Conservation (phyloP, 2,888 invertebrate genomes). For the Phoenoteleia sp. region DNA sequence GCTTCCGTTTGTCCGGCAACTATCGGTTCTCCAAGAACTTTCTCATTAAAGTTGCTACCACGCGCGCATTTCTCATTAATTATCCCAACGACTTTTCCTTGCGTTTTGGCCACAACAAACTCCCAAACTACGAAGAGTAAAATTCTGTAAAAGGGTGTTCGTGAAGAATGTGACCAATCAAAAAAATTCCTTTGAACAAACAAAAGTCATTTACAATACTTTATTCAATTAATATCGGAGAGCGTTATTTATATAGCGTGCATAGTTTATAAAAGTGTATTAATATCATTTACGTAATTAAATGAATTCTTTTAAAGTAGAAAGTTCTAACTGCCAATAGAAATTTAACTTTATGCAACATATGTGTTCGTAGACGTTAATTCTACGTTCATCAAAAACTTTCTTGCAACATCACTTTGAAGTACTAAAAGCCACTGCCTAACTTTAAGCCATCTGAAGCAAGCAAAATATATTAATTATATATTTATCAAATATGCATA, state of each 20-base stretch:
- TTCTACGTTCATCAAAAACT: slow-evolving; percentile 54
- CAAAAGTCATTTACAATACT: too few species aligned
- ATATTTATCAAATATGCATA: background rate
- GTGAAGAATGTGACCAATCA: background rate
- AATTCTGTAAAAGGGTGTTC: background rate
- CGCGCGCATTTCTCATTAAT: slow-evolving; percentile 32
- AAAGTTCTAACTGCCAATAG: slow-evolving; percentile 51
- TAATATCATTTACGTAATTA: slow-evolving; percentile 27
- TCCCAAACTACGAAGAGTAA: background rate
- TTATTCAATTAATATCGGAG: too few species aligned
- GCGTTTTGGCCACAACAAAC: slow-evolving; percentile 5
- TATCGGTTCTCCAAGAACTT: slow-evolving; percentile 55
- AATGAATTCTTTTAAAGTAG: slow-evolving; percentile 28
- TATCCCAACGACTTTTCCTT: slow-evolving; percentile 43
- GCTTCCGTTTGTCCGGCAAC: slow-evolving; percentile 48
- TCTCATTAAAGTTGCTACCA: slow-evolving; percentile 51
- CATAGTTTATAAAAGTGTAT: background rate
- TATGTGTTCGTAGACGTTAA: slow-evolving; percentile 46
- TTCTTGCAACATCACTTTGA: slow-evolving; percentile 25
- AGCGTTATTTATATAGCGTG: background rate
- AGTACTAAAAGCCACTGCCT: slow-evolving; percentile 22
- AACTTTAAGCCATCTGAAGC: slow-evolving; percentile 4
- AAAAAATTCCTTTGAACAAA: too few species aligned
- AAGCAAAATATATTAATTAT: slow-evolving; percentile 24
- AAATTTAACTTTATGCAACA: slow-evolving; percentile 47